A percentile compares a stretch with the other conserved stretches of the same genome.
Evolutionary conservation across 2,888 invertebrate genomes (phyloP).

Genomic region (Cerastis leucographa): DNA sequence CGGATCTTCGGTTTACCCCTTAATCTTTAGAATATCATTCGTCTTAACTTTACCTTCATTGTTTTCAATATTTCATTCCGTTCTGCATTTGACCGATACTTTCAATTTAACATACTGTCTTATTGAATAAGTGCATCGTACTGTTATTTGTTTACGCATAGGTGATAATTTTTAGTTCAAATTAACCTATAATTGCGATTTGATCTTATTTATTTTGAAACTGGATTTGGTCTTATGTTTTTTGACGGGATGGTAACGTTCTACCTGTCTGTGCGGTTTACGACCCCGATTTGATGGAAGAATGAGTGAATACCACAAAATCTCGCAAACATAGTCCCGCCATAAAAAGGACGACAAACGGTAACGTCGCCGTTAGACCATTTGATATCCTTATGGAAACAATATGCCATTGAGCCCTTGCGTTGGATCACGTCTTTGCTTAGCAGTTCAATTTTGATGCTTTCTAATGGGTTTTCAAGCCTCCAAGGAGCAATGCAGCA

Average conservation of each 20-base stretch:
- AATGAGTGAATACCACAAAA: background rate
- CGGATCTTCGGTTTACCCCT: background rate
- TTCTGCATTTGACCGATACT: background rate
- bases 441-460: background rate
- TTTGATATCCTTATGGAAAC: background rate
- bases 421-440: background rate
- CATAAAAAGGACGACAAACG: background rate
- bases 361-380: background rate
- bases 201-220: background rate
- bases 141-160: background rate
- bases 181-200: conserved; percentile 6
- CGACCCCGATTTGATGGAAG: background rate
- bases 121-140: background rate
- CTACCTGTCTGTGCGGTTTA: background rate
- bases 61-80: background rate
- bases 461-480: background rate
- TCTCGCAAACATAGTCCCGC: background rate
- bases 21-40: background rate
- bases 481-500: background rate
- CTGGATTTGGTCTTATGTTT: background rate
- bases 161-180: conserved; percentile 4
- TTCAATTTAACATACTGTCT: background rate
- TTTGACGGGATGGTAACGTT: background rate
- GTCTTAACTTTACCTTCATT: background rate
- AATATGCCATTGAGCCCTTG: background rate